These are phyloP conservation scores for Squalus acanthias DNA, from an alignment of 2,797 vertebrate genomes.

Conservation along the genomic window DNA sequence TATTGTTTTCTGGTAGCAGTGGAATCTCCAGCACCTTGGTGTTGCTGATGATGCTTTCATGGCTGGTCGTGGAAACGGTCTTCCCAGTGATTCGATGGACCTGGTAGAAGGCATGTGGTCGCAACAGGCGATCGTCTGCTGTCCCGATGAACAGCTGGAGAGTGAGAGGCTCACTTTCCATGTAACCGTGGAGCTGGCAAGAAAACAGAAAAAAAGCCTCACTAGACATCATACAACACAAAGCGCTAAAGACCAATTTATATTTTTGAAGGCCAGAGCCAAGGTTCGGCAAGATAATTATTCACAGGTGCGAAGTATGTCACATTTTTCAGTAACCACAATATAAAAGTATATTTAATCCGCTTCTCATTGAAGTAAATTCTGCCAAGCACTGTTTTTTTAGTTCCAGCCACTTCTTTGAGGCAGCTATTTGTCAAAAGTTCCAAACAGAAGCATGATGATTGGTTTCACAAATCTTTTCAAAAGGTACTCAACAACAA, in stretches of 20 bases:
- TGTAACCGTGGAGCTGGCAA: slow-evolving; percentile 90
- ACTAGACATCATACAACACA: slow-evolving; percentile 53
- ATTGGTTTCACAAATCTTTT: not conserved
- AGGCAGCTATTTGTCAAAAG: not conserved
- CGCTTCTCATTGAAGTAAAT: slow-evolving; percentile 49
- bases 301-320: slow-evolving; percentile 55
- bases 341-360: slow-evolving; percentile 52
- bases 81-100: slow-evolving; percentile 98
- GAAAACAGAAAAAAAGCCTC: slow-evolving; percentile 64
- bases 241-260: slow-evolving; percentile 52
- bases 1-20: slow-evolving; percentile 88
- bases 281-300: slow-evolving; percentile 46
- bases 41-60: slow-evolving; percentile 88
- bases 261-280: slow-evolving; percentile 50
- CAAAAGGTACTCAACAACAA: too few relatives aligned
- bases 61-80: slow-evolving; percentile 95
- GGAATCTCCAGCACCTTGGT: slow-evolving; percentile 96
- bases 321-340: slow-evolving; percentile 40
- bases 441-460: not conserved
- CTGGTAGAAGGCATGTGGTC: slow-evolving; percentile 98
- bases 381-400: slow-evolving; percentile 45
- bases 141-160: slow-evolving; percentile 99
- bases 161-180: slow-evolving; percentile 91
- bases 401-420: not conserved
- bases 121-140: slow-evolving; percentile 94